These are phyloP conservation scores for Grus americana DNA, from an alignment of 2,113 vertebrate genomes.

Conservation along the genomic window DNA sequence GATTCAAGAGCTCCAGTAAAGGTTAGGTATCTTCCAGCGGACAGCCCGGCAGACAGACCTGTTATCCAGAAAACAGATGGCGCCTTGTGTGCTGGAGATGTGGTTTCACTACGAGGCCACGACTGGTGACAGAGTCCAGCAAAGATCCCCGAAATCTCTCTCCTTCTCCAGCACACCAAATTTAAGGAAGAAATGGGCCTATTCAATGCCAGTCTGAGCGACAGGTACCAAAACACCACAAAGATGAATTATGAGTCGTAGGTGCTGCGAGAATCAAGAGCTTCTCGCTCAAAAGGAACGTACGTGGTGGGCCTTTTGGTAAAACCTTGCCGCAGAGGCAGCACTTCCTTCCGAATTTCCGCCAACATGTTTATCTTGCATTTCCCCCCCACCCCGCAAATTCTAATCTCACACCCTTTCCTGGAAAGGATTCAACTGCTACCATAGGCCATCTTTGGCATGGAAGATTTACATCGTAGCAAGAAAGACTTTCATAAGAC, in stretches of 20 bases:
- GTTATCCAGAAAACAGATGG: neutral
- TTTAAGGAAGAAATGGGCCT: neutral
- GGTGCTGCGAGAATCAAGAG: neutral
- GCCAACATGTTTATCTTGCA: neutral
- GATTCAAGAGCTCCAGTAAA: neutral
- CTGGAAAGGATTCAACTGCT: neutral
- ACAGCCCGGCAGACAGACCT: neutral
- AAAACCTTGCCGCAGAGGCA: neutral
- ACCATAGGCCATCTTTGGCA: neutral
- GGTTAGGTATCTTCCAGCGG: neutral
- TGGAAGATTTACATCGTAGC: rapidly evolving
- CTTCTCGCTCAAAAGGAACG: neutral
- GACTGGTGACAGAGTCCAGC: neutral
- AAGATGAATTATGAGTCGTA: neutral
- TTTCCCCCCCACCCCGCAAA: neutral
- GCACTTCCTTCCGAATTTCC: neutral
- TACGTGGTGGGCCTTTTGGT: neutral
- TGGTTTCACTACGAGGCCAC: neutral
- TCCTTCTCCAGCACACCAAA: neutral
- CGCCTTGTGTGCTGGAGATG: neutral
- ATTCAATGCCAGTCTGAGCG: neutral
- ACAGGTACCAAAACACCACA: neutral
- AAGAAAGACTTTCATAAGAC: neutral
- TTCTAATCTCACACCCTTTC: neutral
- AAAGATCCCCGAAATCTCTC: neutral